Evolutionary conservation across 2,113 vertebrate species (phyloP), one percentile per base, ranked within the genome.

Genomic region (Smithornis capensis): DNA sequence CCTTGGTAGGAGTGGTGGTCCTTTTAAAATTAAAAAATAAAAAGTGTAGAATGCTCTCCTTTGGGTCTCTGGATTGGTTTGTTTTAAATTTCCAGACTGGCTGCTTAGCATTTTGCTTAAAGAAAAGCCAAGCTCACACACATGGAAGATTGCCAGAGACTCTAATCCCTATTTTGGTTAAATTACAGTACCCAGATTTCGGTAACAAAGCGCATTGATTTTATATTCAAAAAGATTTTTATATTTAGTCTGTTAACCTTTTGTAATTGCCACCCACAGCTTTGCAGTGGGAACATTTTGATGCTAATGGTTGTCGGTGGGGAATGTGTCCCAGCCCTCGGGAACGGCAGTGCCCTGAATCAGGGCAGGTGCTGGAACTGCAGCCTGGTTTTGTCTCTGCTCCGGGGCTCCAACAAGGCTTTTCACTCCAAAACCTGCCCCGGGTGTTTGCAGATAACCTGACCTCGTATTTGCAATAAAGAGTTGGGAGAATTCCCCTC

Each of bases 241-340:
- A 97, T 98, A 97, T 97, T 98, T 97, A 98, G 97, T 97, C 97
- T 97, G 97, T 96, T 97, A 97, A 98, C 98, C 98, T 98, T 98
- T 97, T 97, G 98, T 97, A 89, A 97, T 96, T 96, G 96, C 97
- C 96, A 94, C 97, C 97, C 97, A 97, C 97, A 67, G 97, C 97
- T 97, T 94, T 94, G 95, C 92, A 92, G 56, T 47, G 91, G 38
- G 38, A 92, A 91, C 93, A 95, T 97, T 97, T 96, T 96, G 70
- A 96, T 97, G 98, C 94, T 94, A 95, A 97, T 97, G 92, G 91
- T 96, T 97, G 96, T 96, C 96, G 84, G 97, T 94, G 90, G 98
- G 98, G 97, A 67, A 97, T 97, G 97, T 94, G 97, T 97, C 92
- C 60, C n/a, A 47, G 87, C 86, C 97, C 97, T 74, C 6, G 89